phyloP scores from a whole-genome alignment of 2,113 vertebrate genomes.

The Cebus imitator region DNA sequence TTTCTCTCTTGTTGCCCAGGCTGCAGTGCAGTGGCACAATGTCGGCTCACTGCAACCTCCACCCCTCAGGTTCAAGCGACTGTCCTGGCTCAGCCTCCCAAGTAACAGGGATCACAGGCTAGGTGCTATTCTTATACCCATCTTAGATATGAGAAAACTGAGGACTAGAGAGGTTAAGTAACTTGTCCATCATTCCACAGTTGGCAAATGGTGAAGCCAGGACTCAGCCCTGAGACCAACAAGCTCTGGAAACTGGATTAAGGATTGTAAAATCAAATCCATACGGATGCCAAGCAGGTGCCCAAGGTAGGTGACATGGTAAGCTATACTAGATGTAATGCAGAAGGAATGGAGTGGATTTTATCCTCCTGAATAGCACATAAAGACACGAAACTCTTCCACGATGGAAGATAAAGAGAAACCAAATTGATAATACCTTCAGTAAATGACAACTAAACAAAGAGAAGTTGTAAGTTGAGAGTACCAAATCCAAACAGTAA shows the following conservation, averaged over 20 bases:
- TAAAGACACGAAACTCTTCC: not conserved
- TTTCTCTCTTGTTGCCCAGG: no score
- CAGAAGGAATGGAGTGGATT: not conserved
- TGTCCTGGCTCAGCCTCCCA: no score
- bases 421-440: not conserved
- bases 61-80: no score
- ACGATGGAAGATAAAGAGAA: not conserved
- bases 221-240: not conserved
- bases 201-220: not conserved
- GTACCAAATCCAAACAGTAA: not conserved
- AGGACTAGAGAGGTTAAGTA: not conserved
- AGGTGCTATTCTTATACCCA: not conserved
- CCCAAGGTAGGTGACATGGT: not conserved
- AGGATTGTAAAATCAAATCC: not conserved
- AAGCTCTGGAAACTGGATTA: not conserved
- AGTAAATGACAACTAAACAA: not conserved
- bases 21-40: no score
- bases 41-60: no score
- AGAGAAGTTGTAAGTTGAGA: not conserved
- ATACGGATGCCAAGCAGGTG: not conserved
- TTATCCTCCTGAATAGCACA: not conserved
- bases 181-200: not conserved
- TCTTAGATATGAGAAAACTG: conserved; percentile 5
- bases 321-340: not conserved
- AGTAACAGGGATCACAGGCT: no score